Evolutionary conservation across 1,140 invertebrate genomes (phyloP).

Genomic region (Bombus superbus): DNA sequence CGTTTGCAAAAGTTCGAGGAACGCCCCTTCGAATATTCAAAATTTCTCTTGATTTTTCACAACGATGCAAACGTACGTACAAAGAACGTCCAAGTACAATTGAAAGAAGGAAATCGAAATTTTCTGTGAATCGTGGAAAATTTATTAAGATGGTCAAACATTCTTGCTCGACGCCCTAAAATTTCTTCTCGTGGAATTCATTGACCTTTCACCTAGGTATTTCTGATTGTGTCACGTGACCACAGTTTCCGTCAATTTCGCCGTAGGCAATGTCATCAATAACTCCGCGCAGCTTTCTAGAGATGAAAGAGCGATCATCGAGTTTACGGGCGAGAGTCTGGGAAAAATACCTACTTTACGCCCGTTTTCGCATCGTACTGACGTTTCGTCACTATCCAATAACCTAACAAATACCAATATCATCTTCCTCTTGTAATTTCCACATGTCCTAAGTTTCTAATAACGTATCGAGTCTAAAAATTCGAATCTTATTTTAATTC

Average conservation of each 20-base stretch:
- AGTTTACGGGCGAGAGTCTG: neutral
- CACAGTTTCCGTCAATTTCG: neutral
- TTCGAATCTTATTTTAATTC: too few relatives aligned
- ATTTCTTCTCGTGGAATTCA: neutral
- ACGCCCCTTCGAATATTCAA: neutral
- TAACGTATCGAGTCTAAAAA: neutral
- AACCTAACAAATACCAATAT: too few relatives aligned
- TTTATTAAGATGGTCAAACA: too few relatives aligned
- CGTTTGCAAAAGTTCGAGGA: neutral
- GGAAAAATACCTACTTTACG: neutral
- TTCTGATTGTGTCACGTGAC: conserved; percentile 21
- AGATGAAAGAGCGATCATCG: neutral
- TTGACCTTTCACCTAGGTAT: neutral
- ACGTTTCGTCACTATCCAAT: neutral
- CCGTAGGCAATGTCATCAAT: conserved; percentile 9
- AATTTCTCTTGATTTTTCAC: too few relatives aligned
- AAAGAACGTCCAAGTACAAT: too few relatives aligned
- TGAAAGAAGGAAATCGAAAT: neutral
- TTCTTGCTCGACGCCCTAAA: neutral
- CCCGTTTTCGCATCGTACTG: neutral
- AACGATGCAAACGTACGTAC: too few relatives aligned
- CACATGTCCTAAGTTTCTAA: neutral
- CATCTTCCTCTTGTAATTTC: neutral
- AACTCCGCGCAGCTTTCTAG: conserved; percentile 9
- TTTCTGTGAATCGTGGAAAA: neutral